Percentiles rank a stretch among this genome's conserved stretches.
Conservation (phyloP, 2,797 vertebrate genomes). For the Diceros bicornis region DNA sequence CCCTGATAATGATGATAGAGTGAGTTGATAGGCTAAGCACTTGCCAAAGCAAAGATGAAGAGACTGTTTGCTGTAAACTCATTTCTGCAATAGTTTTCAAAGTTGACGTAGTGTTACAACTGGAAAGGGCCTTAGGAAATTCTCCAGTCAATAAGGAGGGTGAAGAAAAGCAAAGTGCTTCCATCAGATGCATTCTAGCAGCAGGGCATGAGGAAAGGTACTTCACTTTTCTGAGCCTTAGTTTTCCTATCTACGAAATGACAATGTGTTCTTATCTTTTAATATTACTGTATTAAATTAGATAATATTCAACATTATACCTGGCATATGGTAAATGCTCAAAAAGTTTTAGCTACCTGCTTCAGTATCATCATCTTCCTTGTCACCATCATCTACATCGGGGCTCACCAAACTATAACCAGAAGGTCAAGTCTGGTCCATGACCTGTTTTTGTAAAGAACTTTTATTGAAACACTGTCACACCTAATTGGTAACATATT, state of each 20-base stretch:
- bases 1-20: not conserved
- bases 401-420: not conserved
- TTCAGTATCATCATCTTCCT: not conserved
- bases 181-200: not conserved
- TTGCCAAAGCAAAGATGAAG: not conserved
- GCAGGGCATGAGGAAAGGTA: not conserved
- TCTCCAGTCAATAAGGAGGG: not conserved
- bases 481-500: not conserved
- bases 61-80: not conserved
- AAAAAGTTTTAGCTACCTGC: not conserved
- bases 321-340: not conserved
- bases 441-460: not conserved
- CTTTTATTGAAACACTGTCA: not conserved
- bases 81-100: not conserved
- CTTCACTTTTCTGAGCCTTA: not conserved
- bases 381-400: not conserved
- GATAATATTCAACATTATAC: not conserved
- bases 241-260: not conserved
- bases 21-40: not conserved
- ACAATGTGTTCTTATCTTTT: not conserved
- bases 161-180: not conserved
- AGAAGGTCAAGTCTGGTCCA: not conserved
- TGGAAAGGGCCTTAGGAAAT: not conserved
- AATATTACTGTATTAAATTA: not conserved
- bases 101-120: not conserved